Conservation (phyloP, 2,888 invertebrate species). For the Cantharis rustica region DNA sequence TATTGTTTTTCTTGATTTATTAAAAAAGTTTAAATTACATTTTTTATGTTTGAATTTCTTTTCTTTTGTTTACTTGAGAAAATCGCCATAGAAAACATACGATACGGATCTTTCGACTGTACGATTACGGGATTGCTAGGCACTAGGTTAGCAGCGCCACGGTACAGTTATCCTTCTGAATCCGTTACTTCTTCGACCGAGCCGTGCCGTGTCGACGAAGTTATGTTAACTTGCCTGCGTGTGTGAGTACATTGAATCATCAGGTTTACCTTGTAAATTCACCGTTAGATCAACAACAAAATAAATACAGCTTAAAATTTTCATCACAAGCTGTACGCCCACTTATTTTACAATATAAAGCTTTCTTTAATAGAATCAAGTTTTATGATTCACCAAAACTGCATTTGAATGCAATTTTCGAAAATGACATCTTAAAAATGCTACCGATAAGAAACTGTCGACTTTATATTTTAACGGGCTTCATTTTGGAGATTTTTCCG, state of each 20-base stretch:
- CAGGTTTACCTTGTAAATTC: conserved; percentile 15
- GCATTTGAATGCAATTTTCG: neutral
- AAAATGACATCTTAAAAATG: neutral
- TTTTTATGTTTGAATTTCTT: neutral
- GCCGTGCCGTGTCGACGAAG: conserved; percentile 30
- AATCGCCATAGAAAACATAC: conserved; percentile 10
- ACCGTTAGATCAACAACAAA: conserved; percentile 25
- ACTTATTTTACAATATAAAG: neutral
- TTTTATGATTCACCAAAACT: neutral
- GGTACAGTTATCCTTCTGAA: conserved; percentile 35
- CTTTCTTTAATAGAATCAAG: neutral
- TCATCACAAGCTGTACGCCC: neutral
- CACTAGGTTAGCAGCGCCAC: conserved; percentile 45
- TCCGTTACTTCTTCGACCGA: conserved; percentile 34
- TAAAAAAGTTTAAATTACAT: neutral
- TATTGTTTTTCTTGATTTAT: neutral
- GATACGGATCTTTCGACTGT: conserved; percentile 27
- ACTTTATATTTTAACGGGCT: neutral
- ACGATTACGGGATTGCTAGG: conserved; percentile 36
- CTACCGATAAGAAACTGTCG: neutral
- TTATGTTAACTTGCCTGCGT: conserved; percentile 13
- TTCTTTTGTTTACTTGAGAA: conserved; percentile 16
- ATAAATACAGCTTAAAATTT: conserved; percentile 9
- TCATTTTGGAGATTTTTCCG: neutral
- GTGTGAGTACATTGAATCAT: conserved; percentile 14